Percentiles rank a stretch among this genome's conserved stretches.
These are phyloP conservation scores for Diorhabda elongata DNA, from an alignment of 1,140 invertebrate species.

Conservation along the genomic window DNA sequence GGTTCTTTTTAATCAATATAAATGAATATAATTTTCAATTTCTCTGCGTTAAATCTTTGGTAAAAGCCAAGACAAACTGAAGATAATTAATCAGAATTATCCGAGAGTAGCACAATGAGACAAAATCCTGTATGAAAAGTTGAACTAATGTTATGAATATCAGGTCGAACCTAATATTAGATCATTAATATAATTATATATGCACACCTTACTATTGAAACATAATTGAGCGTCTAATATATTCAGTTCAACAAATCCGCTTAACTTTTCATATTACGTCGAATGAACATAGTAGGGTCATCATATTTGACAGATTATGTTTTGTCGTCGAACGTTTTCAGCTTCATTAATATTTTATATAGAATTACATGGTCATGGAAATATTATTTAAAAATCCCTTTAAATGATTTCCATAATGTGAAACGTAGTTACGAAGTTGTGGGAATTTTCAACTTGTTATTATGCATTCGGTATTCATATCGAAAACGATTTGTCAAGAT, in stretches of 20 bases:
- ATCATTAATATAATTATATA: constrained; percentile 19
- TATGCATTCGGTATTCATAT: constrained; percentile 38
- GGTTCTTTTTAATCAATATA: background rate
- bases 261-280: constrained; percentile 5
- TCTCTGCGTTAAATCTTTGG: background rate
- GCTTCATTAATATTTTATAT: constrained; percentile 13
- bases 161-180: background rate
- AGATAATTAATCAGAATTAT: constrained; percentile 3
- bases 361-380: constrained; percentile 9
- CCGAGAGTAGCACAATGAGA: background rate
- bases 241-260: constrained; percentile 6
- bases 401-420: background rate
- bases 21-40: background rate
- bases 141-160: background rate
- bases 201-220: constrained; percentile 11
- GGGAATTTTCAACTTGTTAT: constrained; percentile 19
- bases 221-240: constrained; percentile 12
- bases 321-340: constrained; percentile 16
- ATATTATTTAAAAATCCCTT: constrained; percentile 4
- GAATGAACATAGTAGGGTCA: background rate
- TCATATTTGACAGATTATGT: constrained; percentile 18
- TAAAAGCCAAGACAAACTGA: background rate
- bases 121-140: background rate
- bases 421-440: constrained; percentile 3
- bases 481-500: constrained; percentile 45